These are phyloP conservation scores for Marmota flaviventris DNA, from an alignment of 2,113 vertebrate genomes.

Conservation along the genomic window DNA sequence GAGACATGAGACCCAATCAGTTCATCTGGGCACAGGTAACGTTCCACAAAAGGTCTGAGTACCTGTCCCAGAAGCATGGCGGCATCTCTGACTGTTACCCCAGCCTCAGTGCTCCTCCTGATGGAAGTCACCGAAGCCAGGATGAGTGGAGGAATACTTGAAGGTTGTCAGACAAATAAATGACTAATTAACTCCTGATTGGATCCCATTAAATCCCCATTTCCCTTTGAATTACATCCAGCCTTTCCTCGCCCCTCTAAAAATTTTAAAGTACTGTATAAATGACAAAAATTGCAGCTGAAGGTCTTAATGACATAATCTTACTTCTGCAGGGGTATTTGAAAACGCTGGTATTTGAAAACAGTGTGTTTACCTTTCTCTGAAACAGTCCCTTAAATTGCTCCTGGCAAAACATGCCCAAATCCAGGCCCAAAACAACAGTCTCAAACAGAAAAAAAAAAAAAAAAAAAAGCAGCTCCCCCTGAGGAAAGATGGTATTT, in stretches of 20 bases:
- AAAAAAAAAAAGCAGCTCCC: slow-evolving; percentile 9
- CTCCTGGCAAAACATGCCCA: neutral
- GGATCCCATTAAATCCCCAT: slow-evolving; percentile 79
- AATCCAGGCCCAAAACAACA: neutral
- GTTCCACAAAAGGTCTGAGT: slow-evolving; percentile 87
- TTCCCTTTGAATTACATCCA: slow-evolving; percentile 80
- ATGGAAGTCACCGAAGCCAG: slow-evolving; percentile 82
- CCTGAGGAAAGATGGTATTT: slow-evolving; percentile 35
- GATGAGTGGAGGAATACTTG: slow-evolving; percentile 80
- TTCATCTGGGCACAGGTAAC: slow-evolving; percentile 79
- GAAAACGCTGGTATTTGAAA: neutral
- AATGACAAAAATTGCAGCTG: slow-evolving; percentile 69
- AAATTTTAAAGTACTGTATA: slow-evolving; percentile 52
- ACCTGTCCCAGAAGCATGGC: slow-evolving; percentile 86
- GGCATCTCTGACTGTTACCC: slow-evolving; percentile 79
- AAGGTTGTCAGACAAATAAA: slow-evolving; percentile 83
- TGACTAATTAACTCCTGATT: slow-evolving; percentile 87
- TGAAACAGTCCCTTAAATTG: slow-evolving; percentile 58
- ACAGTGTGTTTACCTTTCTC: slow-evolving; percentile 18
- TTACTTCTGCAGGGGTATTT: slow-evolving; percentile 37
- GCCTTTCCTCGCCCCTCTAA: neutral
- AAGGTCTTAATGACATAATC: slow-evolving; percentile 49
- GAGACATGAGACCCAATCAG: slow-evolving; percentile 72
- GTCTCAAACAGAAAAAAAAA: neutral
- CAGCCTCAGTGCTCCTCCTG: slow-evolving; percentile 78